These are phyloP conservation scores for Pseudeuparius sepicola DNA, from an alignment of 2,888 invertebrate species.

Conservation along the genomic window DNA sequence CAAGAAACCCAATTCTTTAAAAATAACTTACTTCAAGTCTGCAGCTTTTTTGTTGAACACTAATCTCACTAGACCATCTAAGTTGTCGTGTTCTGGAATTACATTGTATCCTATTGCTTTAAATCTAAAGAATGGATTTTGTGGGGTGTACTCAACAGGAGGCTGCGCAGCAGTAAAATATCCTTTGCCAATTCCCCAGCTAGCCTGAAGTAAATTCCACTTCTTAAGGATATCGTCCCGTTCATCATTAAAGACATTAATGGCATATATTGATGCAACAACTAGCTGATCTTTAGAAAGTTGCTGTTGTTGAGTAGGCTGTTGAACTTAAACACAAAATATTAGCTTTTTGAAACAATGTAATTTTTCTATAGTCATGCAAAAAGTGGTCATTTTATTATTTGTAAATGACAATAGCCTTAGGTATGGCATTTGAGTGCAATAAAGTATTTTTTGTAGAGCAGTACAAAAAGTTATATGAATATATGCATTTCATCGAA, in stretches of 20 bases:
- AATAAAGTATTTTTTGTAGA: too few relatives aligned
- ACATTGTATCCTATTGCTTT: constrained; percentile 91
- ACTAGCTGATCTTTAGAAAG: constrained; percentile 34
- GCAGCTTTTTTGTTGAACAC: constrained; percentile 72
- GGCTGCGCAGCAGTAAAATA: constrained; percentile 69
- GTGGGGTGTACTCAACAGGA: constrained; percentile 73
- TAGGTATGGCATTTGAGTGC: too few relatives aligned
- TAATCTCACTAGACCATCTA: constrained; percentile 82
- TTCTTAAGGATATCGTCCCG: constrained; percentile 85
- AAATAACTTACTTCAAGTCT: constrained; percentile 57
- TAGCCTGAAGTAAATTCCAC: constrained; percentile 90
- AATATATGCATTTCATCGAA: too few relatives aligned
- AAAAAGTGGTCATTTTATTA: too few relatives aligned
- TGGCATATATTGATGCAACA: constrained; percentile 41
- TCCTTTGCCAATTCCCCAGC: constrained; percentile 77
- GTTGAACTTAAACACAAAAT: constrained; percentile 14
- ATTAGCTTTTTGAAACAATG: too few relatives aligned
- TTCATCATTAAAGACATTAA: constrained; percentile 85
- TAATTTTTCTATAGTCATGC: too few relatives aligned
- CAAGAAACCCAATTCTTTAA: too few relatives aligned
- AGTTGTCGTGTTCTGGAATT: constrained; percentile 77
- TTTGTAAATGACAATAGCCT: too few relatives aligned
- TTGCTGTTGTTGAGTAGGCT: constrained; percentile 25
- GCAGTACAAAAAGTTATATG: too few relatives aligned
- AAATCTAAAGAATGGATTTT: constrained; percentile 87